Evolutionary conservation across 2,888 invertebrate species (phyloP).

Genomic region (Catonia carolina): DNA sequence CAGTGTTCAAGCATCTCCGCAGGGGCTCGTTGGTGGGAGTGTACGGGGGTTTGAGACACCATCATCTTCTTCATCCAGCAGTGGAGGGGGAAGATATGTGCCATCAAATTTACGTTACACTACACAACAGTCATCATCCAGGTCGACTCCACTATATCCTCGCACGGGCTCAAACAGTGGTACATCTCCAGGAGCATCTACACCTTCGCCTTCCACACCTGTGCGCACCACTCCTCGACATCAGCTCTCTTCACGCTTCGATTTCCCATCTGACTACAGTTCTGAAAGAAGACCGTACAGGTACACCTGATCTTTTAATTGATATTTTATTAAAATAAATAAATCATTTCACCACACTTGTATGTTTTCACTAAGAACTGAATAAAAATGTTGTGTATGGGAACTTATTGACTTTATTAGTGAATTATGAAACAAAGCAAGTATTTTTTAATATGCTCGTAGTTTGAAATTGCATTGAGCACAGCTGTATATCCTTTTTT

Average conservation of each 20-base stretch:
- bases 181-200: constrained; percentile 15
- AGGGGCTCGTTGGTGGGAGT: constrained; percentile 26
- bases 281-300: constrained; percentile 24
- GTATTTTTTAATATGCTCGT: no score
- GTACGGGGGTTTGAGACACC: constrained; percentile 33
- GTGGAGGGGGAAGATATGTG: constrained; percentile 20
- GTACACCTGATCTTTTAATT: constrained; percentile 3
- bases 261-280: constrained; percentile 27
- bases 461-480: no score
- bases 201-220: constrained; percentile 23
- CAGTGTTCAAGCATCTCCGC: constrained; percentile 31
- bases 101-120: constrained; percentile 10
- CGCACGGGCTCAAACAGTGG: constrained; percentile 9
- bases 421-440: no score
- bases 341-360: no score
- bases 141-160: constrained; percentile 12
- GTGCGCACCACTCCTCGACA: constrained; percentile 24
- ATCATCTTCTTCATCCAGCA: constrained; percentile 30
- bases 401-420: no score
- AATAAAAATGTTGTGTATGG: no score
- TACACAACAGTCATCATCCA: constrained; percentile 19
- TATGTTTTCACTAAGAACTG: no score
- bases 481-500: no score
- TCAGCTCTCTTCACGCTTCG: constrained; percentile 24
- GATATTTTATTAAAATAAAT: constrained; percentile 5